Base-by-base conservation (phyloP, 2,797 vertebrate species). In the Uromys caudimaculatus region DNA sequence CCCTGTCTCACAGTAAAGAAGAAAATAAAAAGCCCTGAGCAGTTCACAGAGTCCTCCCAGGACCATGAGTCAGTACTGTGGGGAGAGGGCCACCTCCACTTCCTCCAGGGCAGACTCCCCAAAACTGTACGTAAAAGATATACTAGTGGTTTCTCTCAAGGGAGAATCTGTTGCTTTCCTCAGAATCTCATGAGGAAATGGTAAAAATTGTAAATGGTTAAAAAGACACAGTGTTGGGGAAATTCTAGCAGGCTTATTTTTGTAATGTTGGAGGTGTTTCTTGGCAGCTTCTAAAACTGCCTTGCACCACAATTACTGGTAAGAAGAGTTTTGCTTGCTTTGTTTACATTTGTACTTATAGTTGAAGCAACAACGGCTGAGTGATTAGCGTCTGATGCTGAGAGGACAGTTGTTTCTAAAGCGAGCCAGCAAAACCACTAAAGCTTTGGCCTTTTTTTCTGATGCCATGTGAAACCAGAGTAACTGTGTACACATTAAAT, bases 231-330 rank as follows among this genome's bases (percentile, higher is more conserved):
- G 32, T 56, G n/a, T 91, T 56, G 50, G 62, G n/a, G 44, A 79
- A 56, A 90, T 91, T 87, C 52, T 78, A 91, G 35, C 56, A 83
- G 71, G 75, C 41, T 71, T 75, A 19, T 35, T 87, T 95, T 83
- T 94, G 50, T 78, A 64, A 47, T 54, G 44, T n/a, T 79, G 16
- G 13, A 73, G 21, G 71, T 47, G 6, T n/a, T 89, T 58, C 58
- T 75, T 78, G 38, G 41, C 16, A 16, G 21, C 16, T 41, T 27
- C 12, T 44, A 35, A 29, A 93, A 3, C 78, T 41, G 58, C 19
- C 52, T 38, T 5, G 12, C 75, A 6, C 23, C 17, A 38, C 47
- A n/a, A 4, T 16, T 54, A 62, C 38, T 50, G 54, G 23, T 29
- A n/a, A 71, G n/a, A 13, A 50, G 69, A 64, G 77, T 47, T 78